Percentiles rank a stretch among this genome's conserved stretches.
These are phyloP conservation scores for Lysiphlebus fabarum DNA, from an alignment of 1,140 invertebrate genomes.

Conservation along the genomic window DNA sequence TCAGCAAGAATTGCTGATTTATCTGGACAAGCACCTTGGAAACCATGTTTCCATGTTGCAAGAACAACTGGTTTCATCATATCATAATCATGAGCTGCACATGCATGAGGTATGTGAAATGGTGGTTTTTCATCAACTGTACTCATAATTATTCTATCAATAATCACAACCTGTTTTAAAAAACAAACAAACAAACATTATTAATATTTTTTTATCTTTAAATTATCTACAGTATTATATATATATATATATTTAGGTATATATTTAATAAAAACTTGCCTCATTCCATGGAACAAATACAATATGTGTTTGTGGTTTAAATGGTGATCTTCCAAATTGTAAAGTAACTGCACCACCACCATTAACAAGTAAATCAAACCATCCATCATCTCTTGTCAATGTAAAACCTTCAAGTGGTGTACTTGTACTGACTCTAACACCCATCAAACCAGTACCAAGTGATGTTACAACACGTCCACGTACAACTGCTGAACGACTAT, in stretches of 20 bases:
- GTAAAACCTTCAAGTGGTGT: conserved; percentile 91
- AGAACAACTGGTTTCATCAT: conserved; percentile 90
- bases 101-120: conserved; percentile 67
- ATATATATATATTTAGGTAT: no score
- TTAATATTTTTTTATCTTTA: conserved; percentile 1
- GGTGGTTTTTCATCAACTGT: conserved; percentile 72
- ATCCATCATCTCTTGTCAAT: conserved; percentile 83
- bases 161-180: conserved; percentile 73
- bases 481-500: conserved; percentile 92
- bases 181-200: neutral
- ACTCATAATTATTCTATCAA: conserved; percentile 83
- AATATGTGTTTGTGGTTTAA: conserved; percentile 83
- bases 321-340: conserved; percentile 90
- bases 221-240: no score
- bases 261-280: conserved; percentile 56
- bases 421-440: conserved; percentile 88
- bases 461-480: conserved; percentile 88
- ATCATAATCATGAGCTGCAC: conserved; percentile 88
- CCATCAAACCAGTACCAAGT: conserved; percentile 87
- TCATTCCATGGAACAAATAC: conserved; percentile 97
- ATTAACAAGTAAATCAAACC: conserved; percentile 96
- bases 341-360: conserved; percentile 93
- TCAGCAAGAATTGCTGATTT: conserved; percentile 89
- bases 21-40: conserved; percentile 91
- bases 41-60: conserved; percentile 94